phyloP scores from a whole-genome alignment of 2,888 invertebrate genomes.

The Agonopterix arenella region DNA sequence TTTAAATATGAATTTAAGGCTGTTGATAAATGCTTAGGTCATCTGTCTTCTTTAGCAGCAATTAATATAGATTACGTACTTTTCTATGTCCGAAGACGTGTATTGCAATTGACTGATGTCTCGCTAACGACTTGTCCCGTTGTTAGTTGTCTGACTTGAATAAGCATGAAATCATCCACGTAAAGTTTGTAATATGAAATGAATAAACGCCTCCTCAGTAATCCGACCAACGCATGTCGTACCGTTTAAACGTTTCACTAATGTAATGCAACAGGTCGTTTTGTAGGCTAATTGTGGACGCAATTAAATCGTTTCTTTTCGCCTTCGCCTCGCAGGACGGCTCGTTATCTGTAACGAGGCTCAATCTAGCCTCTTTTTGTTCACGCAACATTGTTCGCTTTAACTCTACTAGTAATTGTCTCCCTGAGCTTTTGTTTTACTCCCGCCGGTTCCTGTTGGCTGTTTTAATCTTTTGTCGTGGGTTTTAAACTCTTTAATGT shows the following conservation, averaged over 20 bases:
- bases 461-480: not conserved
- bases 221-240: not conserved
- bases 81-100: no score
- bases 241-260: constrained; percentile 33
- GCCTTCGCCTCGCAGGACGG: constrained; percentile 34
- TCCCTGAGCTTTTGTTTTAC: constrained; percentile 4
- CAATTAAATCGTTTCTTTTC: constrained; percentile 59
- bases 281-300: constrained; percentile 59
- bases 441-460: not conserved
- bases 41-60: no score
- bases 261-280: constrained; percentile 57
- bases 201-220: not conserved
- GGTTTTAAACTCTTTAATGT: no score
- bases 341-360: constrained; percentile 44
- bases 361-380: constrained; percentile 34
- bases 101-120: no score
- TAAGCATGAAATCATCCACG: no score
- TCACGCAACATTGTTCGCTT: constrained; percentile 38
- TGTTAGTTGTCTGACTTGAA: no score
- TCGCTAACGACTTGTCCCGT: no score
- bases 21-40: no score
- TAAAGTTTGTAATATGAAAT: no score
- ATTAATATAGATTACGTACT: no score
- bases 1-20: no score
- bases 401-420: constrained; percentile 15